Conservation (phyloP, 2,113 vertebrate species). For the Mellivora capensis region DNA sequence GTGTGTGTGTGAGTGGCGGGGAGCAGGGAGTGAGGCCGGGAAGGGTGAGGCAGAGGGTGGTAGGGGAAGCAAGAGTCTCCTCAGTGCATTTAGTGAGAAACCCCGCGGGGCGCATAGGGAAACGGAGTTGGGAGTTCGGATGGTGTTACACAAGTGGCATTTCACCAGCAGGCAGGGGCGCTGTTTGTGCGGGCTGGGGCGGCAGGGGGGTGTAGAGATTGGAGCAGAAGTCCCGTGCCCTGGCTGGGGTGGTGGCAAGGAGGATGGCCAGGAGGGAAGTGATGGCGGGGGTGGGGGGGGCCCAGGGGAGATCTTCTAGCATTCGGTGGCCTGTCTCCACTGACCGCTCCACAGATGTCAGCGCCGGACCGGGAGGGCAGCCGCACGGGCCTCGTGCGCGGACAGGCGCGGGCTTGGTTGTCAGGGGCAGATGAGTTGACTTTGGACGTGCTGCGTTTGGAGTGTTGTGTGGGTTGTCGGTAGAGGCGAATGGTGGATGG, state of each 20-base stretch:
- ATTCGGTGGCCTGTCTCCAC: not conserved
- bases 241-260: not conserved
- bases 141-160: not conserved
- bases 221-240: not conserved
- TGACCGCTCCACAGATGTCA: not conserved
- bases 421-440: not conserved
- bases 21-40: rapidly evolving
- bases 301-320: not conserved
- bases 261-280: not conserved
- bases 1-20: not conserved
- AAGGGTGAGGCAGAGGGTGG: not conserved
- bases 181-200: too few relatives aligned
- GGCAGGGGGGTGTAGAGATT: not conserved
- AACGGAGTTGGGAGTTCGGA: rapidly evolving
- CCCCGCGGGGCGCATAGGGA: not conserved
- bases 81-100: not conserved
- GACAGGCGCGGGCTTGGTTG: too few relatives aligned
- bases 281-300: not conserved
- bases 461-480: not conserved
- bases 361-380: not conserved
- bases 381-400: not conserved
- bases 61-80: not conserved
- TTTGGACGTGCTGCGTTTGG: not conserved
- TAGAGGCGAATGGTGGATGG: not conserved
- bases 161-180: not conserved